These are phyloP conservation scores for Drosophila pallidifrons DNA, from an alignment of 1,140 invertebrate species.

Conservation along the genomic window DNA sequence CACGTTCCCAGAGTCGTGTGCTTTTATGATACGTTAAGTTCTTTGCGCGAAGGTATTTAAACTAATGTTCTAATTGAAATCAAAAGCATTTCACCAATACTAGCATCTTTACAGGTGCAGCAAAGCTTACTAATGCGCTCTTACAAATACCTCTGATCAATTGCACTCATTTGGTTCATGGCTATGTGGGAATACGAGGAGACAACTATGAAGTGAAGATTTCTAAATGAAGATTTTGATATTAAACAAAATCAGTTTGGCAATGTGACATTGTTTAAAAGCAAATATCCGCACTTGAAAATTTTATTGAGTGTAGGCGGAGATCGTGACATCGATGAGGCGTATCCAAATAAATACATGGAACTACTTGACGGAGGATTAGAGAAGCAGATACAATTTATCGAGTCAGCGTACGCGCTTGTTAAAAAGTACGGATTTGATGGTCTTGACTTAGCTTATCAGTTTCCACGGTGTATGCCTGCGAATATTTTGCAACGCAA, in stretches of 20 bases:
- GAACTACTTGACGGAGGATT: slow-evolving; percentile 88
- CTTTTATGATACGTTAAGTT: neutral
- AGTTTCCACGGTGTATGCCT: slow-evolving; percentile 91
- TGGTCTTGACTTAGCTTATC: slow-evolving; percentile 93
- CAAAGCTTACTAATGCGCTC: neutral
- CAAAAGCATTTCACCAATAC: neutral
- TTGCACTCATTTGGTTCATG: slow-evolving; percentile 95
- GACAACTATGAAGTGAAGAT: slow-evolving; percentile 89
- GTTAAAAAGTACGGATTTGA: slow-evolving; percentile 92
- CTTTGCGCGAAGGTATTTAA: neutral
- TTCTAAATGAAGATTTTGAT: slow-evolving; percentile 90
- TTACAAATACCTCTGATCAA: slow-evolving; percentile 59
- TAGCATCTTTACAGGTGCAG: neutral
- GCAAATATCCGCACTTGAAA: slow-evolving; percentile 89
- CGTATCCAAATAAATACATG: slow-evolving; percentile 78
- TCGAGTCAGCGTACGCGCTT: slow-evolving; percentile 89
- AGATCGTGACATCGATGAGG: slow-evolving; percentile 86
- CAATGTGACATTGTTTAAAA: slow-evolving; percentile 89
- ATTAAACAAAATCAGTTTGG: slow-evolving; percentile 90
- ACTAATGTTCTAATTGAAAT: too few relatives aligned
- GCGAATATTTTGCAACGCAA: slow-evolving; percentile 71
- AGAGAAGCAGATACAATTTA: slow-evolving; percentile 89
- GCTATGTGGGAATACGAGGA: slow-evolving; percentile 91
- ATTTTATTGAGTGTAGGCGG: slow-evolving; percentile 91
- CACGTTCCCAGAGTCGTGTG: neutral